Evolutionary conservation across 2,797 vertebrate genomes (phyloP), one percentile per base, ranked within the genome.

Genomic region (Myotis planiceps): DNA sequence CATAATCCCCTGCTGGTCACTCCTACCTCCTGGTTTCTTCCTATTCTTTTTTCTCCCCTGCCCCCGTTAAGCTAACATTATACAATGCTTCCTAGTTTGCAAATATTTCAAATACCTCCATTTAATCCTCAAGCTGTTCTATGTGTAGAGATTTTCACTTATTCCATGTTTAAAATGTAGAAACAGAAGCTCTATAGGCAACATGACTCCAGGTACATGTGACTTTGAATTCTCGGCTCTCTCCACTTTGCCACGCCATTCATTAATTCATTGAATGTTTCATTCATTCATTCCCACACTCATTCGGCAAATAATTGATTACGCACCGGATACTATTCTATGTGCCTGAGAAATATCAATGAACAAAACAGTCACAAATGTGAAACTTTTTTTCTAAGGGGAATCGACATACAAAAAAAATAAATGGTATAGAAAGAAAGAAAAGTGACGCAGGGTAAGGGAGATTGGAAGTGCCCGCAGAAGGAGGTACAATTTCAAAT

Each of bases 41-140:
- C 7, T n/a, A 21, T 47, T 66, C 25, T 75, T 90, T 18, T 32
- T 47, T 23, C 51, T 6, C 18, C 47, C 16, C 15, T 1, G 9
- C 37, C 13, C 14, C 25, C 23, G 3, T 66, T 34, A 92, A 80
- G 47, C 75, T 90, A 88, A 90, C 45, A 86, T 90, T 93, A 72
- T 55, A 87, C 25, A 87, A 39, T 29, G 69, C 29, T 49, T 92
- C 71, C 80, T 21, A 75, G 63, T 85, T 92, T 89, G 80, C 53
- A 94, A 84, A 93, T n/a, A 91, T 49, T 32, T 92, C 66, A 90
- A 72, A 76, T 32, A 76, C 6, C 6, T 60, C n/a, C 27, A 37
- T 55, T 93, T 74, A 92, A 96, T 69, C 75, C 72, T 53, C 63
- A 49, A 27, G 23, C 39, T 80, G 7, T 19, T 14, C 5, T 47